Evolutionary conservation across 2,113 vertebrate genomes (phyloP), one percentile per base, ranked within the genome.

Genomic region (Nibea albiflora): DNA sequence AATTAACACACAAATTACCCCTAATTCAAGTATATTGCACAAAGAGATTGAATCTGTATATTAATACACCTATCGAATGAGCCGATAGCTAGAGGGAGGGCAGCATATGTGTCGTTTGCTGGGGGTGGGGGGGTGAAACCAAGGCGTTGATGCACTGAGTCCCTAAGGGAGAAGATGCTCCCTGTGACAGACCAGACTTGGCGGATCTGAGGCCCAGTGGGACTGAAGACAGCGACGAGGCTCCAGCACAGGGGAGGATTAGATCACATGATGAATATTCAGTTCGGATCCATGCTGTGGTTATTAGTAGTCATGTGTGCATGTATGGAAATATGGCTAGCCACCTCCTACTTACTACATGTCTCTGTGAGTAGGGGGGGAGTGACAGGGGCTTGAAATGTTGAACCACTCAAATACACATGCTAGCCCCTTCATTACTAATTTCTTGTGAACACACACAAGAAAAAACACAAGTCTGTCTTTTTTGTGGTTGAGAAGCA

Each of bases 231-330:
- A 1, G 14, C 0, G 19, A 35, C 5, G 16, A 62, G 12, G 69
- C 56, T 66, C 17, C n/a, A 57, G 54, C 46, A 11, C 26, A 22
- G 44, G 76, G 44, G 24, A 68, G 70, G 71, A 83, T 88, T 66
- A 88, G 56, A 42, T 65, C 64, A 35, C 58, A 47, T 58, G 44
- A 83, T 88, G 81, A 83, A 87, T 90, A 80, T 85, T 88, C 60
- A 88, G 60, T 64, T 26, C 53, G 60, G 20, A 19, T 72, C 77
- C 71, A 76, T 12, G 67, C 69, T 69, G 69, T 6, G 63, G 31
- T 80, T 78, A 73, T 85, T 85, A 76, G 79, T 81, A 83, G 53
- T 82, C 68, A 79, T 82, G 14, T 72, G 57, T 83, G 53, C 65
- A 78, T 87, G 77, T 19, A 74, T 87, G 74, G n/a, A 74, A 69